These are phyloP conservation scores for Tetraneura akinire DNA, from an alignment of 1,140 invertebrate genomes.

Conservation along the genomic window DNA sequence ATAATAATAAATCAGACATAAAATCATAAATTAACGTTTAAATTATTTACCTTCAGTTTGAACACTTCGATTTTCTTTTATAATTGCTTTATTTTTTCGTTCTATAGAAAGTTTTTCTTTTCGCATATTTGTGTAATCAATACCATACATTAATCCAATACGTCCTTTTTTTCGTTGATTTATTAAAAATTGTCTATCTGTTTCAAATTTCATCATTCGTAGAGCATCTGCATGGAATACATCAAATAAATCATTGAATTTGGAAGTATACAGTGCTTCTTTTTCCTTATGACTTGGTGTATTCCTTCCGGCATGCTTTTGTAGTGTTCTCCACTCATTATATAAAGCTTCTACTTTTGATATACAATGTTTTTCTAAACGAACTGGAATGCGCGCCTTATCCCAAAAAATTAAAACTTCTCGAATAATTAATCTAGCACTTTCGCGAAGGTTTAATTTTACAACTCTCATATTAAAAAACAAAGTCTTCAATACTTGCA, in stretches of 20 bases:
- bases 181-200: slow-evolving; percentile 53
- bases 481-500: not conserved
- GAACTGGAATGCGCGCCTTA: not conserved
- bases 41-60: no score
- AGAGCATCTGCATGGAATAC: slow-evolving; percentile 55
- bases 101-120: no score
- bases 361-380: no score
- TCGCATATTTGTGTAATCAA: slow-evolving; percentile 1
- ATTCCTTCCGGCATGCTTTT: no score
- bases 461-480: not conserved
- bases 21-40: no score
- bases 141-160: slow-evolving; percentile 36
- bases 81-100: no score
- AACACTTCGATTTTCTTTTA: no score
- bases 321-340: no score
- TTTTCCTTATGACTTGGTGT: no score
- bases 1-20: no score
- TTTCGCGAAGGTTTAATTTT: not conserved
- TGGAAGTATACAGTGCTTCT: not conserved
- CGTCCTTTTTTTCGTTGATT: slow-evolving; percentile 52
- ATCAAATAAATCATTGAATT: slow-evolving; percentile 55
- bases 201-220: slow-evolving; percentile 49
- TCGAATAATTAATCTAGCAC: not conserved
- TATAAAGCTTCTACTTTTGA: no score
- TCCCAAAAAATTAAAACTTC: not conserved